A percentile compares a stretch with the other conserved stretches of the same genome.
Conservation (phyloP, 2,113 vertebrate species). For the Riparia riparia region DNA sequence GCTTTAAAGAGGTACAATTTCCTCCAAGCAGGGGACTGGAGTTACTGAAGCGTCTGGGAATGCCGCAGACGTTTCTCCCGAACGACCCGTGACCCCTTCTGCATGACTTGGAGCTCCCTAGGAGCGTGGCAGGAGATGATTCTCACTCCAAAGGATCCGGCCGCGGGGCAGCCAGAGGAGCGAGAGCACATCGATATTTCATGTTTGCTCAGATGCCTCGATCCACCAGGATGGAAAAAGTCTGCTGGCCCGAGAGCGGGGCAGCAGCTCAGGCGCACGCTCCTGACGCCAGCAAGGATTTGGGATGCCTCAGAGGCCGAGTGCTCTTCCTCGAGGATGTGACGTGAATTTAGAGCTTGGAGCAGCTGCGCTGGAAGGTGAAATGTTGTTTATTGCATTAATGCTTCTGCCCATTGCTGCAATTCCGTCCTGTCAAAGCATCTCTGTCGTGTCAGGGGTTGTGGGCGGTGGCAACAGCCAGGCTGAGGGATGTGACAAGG, state of each 20-base stretch:
- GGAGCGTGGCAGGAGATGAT: neutral
- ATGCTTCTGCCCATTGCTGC: neutral
- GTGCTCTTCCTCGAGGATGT: neutral
- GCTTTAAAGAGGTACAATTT: neutral
- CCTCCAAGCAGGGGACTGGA: rapidly evolving
- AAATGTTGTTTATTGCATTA: neutral
- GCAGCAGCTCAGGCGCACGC: neutral
- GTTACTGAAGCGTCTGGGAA: neutral
- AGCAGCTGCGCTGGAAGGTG: neutral
- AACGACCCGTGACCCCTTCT: neutral
- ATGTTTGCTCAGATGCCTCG: neutral
- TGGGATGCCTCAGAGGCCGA: neutral
- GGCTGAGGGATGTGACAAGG: neutral
- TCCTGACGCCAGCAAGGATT: neutral
- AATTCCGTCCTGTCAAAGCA: neutral
- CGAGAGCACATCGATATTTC: neutral
- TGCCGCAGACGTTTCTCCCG: neutral
- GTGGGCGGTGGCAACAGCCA: neutral
- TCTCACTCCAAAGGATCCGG: neutral
- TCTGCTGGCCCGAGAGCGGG: neutral
- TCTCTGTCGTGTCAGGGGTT: rapidly evolving
- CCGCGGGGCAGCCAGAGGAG: neutral
- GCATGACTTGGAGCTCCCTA: neutral
- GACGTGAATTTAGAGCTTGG: neutral
- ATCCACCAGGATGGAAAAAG: neutral